A percentile compares a stretch with the other conserved stretches of the same genome.
Evolutionary conservation across 2,113 vertebrate species (phyloP).

Genomic region (Eolophus roseicapilla): DNA sequence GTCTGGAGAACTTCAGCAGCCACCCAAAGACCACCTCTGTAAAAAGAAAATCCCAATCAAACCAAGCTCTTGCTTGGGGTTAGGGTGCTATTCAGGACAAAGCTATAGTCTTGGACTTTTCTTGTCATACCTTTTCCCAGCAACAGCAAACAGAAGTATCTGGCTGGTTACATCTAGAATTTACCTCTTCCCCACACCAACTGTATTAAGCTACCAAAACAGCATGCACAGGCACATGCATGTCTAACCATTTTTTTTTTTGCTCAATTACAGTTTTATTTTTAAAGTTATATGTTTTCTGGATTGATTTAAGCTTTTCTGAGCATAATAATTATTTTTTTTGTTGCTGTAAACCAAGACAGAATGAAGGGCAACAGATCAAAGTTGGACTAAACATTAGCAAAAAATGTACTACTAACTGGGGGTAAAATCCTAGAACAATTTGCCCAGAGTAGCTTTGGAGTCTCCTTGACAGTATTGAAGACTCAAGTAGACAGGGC

Average conservation of each 20-base stretch:
- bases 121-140: background rate
- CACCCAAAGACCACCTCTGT: background rate
- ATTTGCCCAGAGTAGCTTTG: background rate
- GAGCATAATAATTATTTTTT: background rate
- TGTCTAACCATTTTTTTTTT: background rate
- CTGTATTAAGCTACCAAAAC: background rate
- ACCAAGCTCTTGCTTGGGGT: background rate
- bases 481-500: background rate
- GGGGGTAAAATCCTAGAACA: background rate
- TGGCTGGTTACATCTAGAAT: background rate
- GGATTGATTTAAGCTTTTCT: background rate
- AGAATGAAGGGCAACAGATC: background rate
- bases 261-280: background rate
- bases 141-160: background rate
- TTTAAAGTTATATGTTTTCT: background rate
- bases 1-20: background rate
- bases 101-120: background rate
- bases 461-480: background rate
- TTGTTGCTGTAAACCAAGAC: rapidly evolving
- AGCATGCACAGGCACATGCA: background rate
- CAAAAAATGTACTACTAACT: background rate
- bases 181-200: background rate
- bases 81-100: background rate
- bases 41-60: background rate
- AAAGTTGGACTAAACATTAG: background rate